These are phyloP conservation scores for Equus quagga DNA, from an alignment of 2,113 vertebrate species.

Conservation along the genomic window DNA sequence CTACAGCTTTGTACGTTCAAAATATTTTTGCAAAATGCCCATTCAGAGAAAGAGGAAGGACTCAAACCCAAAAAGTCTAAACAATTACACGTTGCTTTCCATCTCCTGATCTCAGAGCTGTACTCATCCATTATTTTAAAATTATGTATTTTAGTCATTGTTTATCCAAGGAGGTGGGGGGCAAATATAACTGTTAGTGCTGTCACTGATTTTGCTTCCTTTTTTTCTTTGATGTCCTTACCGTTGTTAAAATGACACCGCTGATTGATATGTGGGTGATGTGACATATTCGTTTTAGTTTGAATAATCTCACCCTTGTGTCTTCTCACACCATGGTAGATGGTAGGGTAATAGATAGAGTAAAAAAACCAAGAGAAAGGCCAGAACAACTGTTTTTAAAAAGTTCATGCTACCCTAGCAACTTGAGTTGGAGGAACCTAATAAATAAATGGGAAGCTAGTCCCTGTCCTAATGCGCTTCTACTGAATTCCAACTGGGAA, in stretches of 20 bases:
- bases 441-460: neutral
- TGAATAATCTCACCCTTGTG: neutral
- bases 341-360: too few relatives aligned
- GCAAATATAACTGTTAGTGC: conserved; percentile 45
- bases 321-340: neutral
- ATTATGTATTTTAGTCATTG: conserved; percentile 49
- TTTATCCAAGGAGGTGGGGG: neutral
- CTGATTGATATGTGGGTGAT: neutral
- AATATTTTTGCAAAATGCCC: conserved; percentile 16
- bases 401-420: neutral
- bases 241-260: neutral
- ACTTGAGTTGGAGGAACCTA: conserved; percentile 14
- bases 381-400: neutral
- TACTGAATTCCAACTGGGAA: conserved; percentile 7
- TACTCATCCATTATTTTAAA: conserved; percentile 30
- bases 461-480: conserved; percentile 48
- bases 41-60: neutral
- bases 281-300: neutral
- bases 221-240: neutral
- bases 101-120: conserved; percentile 50
- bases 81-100: conserved; percentile 58
- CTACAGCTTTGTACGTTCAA: conserved; percentile 14
- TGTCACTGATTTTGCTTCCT: neutral
- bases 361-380: neutral
- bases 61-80: conserved; percentile 15